Base-by-base conservation (phyloP, 2,888 invertebrate genomes). In the Abrostola tripartita region DNA sequence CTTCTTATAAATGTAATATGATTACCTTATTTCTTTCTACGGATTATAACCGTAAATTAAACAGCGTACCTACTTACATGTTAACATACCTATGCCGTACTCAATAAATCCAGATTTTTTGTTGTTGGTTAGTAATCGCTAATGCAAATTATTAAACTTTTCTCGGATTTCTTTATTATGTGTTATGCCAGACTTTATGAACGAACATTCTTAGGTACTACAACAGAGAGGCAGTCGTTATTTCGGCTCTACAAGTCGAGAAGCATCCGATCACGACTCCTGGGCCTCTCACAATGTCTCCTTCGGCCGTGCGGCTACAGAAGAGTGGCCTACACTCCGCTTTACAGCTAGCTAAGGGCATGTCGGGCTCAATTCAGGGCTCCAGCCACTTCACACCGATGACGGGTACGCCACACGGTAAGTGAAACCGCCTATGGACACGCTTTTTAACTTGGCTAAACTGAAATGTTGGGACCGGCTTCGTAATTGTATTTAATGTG, bases 231-330 rank as follows among this genome's bases (percentile, higher is more conserved):
- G 98, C 98, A 66, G 97, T 98, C 78, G 98, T 98, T 65, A 97
- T 98, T 92, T 98, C 98, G 89, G 98, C 98, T 59, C 95, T 98
- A 68, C 98, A 98, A 95, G 98, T 98, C 79, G 98, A 98, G 91
- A 98, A 98, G 91, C 97, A 98, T 94, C 98, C 98, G 57, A 96
- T 98, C 72, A 97, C 97, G 49, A 97, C 97, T 66, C 98, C 98
- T n/a, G 98, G 98, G 51, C 98, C 98, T 0, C 96, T 96, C 75
- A 95, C 96, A 14, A 96, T 97, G 84, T 97, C 97, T 0, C 97
- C 97, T 5, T 95, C 96, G 10, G 89, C 92, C 5, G 92, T 95
- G 8, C 92, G 96, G 66, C 88, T 96, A 83, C 95, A 95, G 85
- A 95, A 90, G 0, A 69, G 90, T 5, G 92, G 91, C 0, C 88